These are phyloP conservation scores for Macrosteles quadrilineatus DNA, from an alignment of 1,140 invertebrate genomes.

Conservation along the genomic window DNA sequence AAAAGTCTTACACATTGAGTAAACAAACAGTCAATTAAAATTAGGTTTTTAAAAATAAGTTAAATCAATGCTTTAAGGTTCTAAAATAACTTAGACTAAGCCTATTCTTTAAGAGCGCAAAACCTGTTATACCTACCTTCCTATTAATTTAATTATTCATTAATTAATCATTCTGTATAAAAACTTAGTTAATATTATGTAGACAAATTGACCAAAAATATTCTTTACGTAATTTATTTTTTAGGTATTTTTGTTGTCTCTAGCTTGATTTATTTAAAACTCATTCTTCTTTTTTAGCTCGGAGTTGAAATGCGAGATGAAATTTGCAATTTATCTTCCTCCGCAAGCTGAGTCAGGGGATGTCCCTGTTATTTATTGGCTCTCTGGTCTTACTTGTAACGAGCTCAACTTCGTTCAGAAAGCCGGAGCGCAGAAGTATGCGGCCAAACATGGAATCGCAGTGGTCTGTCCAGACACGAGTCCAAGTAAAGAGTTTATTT, in stretches of 20 bases:
- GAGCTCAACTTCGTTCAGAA: slow-evolving; percentile 98
- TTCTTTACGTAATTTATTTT: too few species aligned
- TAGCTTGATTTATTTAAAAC: background rate
- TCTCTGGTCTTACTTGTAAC: slow-evolving; percentile 93
- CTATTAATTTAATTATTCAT: background rate
- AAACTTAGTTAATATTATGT: background rate
- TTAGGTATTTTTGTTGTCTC: background rate
- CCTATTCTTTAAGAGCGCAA: too few species aligned
- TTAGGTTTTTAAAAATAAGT: too few species aligned
- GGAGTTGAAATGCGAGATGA: slow-evolving; percentile 86
- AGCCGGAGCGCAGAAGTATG: slow-evolving; percentile 87
- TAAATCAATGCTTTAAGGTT: too few species aligned
- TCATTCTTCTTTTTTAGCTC: slow-evolving; percentile 55
- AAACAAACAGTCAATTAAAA: too few species aligned
- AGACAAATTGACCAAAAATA: background rate
- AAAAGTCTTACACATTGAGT: too few species aligned
- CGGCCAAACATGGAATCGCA: slow-evolving; percentile 77
- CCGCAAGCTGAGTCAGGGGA: slow-evolving; percentile 65
- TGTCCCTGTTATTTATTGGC: slow-evolving; percentile 85
- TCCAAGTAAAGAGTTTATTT: slow-evolving; percentile 74
- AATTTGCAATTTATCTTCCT: slow-evolving; percentile 89
- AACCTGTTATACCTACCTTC: background rate
- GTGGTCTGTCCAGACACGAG: slow-evolving; percentile 95
- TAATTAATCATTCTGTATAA: background rate
- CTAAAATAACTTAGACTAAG: too few species aligned